Conservation (phyloP, 2,113 vertebrate species). For the Catagonus wagneri region DNA sequence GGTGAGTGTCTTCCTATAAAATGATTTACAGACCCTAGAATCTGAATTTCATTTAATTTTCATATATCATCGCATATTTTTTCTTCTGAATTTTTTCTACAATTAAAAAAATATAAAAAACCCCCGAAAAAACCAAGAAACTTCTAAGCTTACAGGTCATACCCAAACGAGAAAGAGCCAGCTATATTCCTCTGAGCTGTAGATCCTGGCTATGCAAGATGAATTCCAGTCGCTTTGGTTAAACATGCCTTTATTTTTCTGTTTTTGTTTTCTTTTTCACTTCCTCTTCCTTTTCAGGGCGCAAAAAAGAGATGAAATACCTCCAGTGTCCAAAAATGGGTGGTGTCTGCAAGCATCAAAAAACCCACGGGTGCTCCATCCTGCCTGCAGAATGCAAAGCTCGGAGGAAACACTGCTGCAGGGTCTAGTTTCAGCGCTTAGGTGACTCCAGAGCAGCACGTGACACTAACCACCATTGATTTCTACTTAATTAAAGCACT, state of each 20-base stretch:
- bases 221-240: not conserved
- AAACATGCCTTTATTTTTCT: not conserved
- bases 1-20: fast-evolving
- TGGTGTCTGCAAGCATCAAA: conserved; percentile 52
- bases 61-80: not conserved
- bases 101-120: not conserved
- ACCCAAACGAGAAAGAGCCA: fast-evolving
- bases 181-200: fast-evolving
- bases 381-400: conserved; percentile 42
- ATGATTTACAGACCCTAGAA: not conserved
- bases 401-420: conserved; percentile 62
- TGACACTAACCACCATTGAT: fast-evolving
- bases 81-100: not conserved
- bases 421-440: fast-evolving
- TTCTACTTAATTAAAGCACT: not conserved
- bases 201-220: fast-evolving
- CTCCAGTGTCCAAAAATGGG: conserved; percentile 51
- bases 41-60: not conserved
- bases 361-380: not conserved
- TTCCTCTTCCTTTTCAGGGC: not conserved
- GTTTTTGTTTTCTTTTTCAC: not conserved
- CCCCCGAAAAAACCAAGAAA: not conserved
- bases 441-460: fast-evolving
- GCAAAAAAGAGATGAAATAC: not conserved
- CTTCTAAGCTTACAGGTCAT: not conserved